Evolutionary conservation across 2,797 vertebrate species (phyloP).

Genomic region (Xyrichtys novacula): DNA sequence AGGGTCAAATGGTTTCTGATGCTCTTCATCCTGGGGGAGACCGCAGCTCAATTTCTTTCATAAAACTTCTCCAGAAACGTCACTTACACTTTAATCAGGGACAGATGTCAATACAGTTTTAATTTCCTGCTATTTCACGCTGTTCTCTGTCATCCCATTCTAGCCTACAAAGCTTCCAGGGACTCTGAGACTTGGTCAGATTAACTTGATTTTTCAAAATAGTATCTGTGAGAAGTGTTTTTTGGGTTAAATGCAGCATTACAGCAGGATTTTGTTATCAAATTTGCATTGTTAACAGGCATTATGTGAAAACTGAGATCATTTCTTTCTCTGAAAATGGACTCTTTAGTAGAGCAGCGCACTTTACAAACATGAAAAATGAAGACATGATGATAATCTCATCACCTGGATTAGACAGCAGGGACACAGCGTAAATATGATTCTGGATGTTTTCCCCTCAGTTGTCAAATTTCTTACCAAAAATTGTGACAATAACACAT

Average conservation of each 20-base stretch:
- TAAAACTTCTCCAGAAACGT: slow-evolving; percentile 9
- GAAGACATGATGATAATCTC: no score
- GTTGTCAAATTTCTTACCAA: no score
- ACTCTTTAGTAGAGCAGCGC: no score
- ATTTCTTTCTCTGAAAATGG: no score
- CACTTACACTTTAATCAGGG: slow-evolving; percentile 35
- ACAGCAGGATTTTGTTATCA: no score
- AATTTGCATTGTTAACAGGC: no score
- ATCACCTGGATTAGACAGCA: no score
- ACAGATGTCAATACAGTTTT: slow-evolving; percentile 24
- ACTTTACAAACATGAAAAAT: no score
- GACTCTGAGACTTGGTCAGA: not conserved
- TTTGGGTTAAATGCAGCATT: not conserved
- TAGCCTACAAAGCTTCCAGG: not conserved
- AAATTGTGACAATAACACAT: no score
- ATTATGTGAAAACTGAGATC: no score
- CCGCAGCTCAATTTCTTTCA: slow-evolving; percentile 12
- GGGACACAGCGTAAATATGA: no score
- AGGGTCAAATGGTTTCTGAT: not conserved
- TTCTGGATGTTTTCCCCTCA: not conserved
- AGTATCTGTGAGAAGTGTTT: not conserved
- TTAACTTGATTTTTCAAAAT: slow-evolving; percentile 5
- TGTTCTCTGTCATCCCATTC: not conserved
- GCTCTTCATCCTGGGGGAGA: not conserved
- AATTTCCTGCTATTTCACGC: slow-evolving; percentile 27